These are phyloP conservation scores for Palythoa grandiflora DNA, from an alignment of 92 coral and sea anemone species.

Conservation along the genomic window DNA sequence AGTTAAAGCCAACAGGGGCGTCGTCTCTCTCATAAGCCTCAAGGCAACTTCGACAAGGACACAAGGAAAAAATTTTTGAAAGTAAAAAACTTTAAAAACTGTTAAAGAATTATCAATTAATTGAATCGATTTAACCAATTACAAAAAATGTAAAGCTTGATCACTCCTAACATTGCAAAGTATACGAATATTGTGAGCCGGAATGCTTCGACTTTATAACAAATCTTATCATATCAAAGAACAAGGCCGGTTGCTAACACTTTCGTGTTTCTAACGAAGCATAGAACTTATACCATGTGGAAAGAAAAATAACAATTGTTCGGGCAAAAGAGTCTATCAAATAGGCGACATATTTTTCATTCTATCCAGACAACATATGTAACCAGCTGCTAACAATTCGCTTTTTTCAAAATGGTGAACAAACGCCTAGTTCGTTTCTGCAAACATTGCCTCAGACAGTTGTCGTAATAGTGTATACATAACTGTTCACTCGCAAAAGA, in stretches of 20 bases:
- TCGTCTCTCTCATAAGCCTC: too few species aligned
- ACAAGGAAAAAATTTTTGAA: too few species aligned
- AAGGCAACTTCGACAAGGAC: too few species aligned
- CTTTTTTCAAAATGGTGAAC: not conserved
- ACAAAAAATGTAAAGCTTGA: too few species aligned
- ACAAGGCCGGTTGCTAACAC: not conserved
- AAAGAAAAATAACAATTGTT: not conserved
- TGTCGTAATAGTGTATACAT: not conserved
- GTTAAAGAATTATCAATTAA: not conserved
- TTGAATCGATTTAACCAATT: not conserved
- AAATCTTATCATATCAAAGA: too few species aligned
- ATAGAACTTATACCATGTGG: not conserved
- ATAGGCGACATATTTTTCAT: not conserved
- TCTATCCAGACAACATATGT: not conserved
- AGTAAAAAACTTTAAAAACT: not conserved
- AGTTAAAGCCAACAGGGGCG: too few species aligned
- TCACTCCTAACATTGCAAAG: not conserved
- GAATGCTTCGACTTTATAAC: too few species aligned
- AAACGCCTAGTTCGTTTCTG: conserved; percentile 9
- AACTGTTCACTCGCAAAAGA: conserved; percentile 21
- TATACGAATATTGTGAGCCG: not conserved
- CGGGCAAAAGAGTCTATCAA: not conserved
- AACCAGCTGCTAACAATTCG: conserved; percentile 31
- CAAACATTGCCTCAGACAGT: not conserved
- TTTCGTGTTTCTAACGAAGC: not conserved